Evolutionary conservation across 2,888 invertebrate species (phyloP), one percentile per base, ranked within the genome.

Genomic region (Eurytoma californica): DNA sequence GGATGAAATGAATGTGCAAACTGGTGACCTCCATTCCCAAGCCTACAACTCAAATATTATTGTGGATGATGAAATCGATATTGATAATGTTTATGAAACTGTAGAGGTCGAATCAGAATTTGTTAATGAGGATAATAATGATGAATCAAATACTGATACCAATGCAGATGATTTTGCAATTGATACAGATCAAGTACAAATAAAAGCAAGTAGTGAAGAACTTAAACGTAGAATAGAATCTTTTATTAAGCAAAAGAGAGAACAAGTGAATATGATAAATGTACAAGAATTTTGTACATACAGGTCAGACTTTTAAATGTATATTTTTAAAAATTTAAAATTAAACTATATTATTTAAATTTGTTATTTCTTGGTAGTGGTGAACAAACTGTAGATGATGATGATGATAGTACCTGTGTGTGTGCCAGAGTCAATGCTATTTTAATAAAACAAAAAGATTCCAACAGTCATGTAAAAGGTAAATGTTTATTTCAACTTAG

Each of bases 381-480:
- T 55, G 63, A 24, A 9, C 65, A 63, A 60, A 53, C 57, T 51
- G 24, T 51, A 58, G 61, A 63, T 55, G 70, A 77, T 60, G 53
- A 13, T 47, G 88, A 90, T 67, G 91, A 92, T 76, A 91, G 91
- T 30, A 91, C 92, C 82, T 91, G 91, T 82, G 93, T 93, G 0
- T 97, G 97, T 90, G 96, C 97, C 0, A 91, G 97, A 86, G 94
- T 95, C 16, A 93, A 95, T 87, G 94, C 96, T 58, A 92, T 94
- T 83, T 92, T 96, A 80, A 91, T 94, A 3, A 94, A 93, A 82
- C 92, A 94, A 72, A 94, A 93, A 83, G 95, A 94, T 86, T 94
- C 95, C 0, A 95, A 94, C 87, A 94, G 96, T 82, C 96, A 96
- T 90, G 92, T 97, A 77, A 95, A 94, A 93, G 94, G 96, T 96